These are phyloP conservation scores for Pristiophorus japonicus DNA, from an alignment of 2,113 vertebrate genomes.

Conservation along the genomic window DNA sequence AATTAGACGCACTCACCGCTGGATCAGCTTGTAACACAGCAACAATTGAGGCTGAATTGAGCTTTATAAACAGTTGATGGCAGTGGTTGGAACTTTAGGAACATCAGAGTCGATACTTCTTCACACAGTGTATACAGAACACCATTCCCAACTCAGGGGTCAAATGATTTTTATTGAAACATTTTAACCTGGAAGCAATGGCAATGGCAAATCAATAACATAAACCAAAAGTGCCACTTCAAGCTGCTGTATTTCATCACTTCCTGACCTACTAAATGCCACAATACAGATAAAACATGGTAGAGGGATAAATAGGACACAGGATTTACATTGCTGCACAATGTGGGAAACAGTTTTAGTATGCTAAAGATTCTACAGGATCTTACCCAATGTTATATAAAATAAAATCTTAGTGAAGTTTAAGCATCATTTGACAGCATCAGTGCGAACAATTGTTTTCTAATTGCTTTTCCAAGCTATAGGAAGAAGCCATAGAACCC, in stretches of 20 bases:
- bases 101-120: background rate
- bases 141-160: background rate
- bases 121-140: background rate
- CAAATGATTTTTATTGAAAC: background rate
- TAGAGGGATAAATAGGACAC: background rate
- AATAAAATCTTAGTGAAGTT: background rate
- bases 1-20: no score
- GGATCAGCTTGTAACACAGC: no score
- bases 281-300: background rate
- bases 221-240: background rate
- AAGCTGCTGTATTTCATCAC: background rate
- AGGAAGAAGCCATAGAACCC: no score
- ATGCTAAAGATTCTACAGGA: background rate
- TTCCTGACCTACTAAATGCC: background rate
- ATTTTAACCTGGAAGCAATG: background rate
- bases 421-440: background rate
- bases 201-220: background rate
- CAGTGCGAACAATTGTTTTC: no score
- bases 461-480: no score
- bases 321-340: background rate
- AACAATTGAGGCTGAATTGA: background rate
- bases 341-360: background rate
- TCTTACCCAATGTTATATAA: background rate
- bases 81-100: background rate
- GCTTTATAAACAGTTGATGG: background rate